Conservation (phyloP, 2,113 vertebrate genomes). For the Poecile atricapillus region DNA sequence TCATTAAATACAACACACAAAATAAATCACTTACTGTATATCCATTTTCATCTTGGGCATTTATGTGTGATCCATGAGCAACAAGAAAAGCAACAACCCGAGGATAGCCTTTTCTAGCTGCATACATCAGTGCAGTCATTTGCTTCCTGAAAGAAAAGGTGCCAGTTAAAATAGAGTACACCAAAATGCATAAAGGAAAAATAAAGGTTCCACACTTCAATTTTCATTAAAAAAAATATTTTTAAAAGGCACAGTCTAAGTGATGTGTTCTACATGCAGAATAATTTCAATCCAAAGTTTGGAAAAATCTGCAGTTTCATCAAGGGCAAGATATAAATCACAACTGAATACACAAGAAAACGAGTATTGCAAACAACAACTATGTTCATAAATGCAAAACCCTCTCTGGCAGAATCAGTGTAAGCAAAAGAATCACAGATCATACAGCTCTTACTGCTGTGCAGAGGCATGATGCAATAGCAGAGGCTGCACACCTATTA, state of each 20-base stretch:
- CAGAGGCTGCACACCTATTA: fast-evolving
- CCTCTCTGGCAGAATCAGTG: not conserved
- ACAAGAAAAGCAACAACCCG: constrained; percentile 85
- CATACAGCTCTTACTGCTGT: not conserved
- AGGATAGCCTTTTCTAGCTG: constrained; percentile 77
- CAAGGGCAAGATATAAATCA: not conserved
- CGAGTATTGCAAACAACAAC: not conserved
- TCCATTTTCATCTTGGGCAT: constrained; percentile 81
- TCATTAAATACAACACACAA: not conserved
- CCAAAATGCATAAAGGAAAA: not conserved
- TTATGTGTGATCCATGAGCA: constrained; percentile 81
- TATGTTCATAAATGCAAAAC: not conserved
- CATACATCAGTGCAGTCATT: constrained; percentile 89
- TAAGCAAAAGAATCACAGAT: not conserved
- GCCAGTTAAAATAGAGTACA: not conserved
- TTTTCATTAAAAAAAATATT: not conserved
- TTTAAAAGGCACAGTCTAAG: not conserved
- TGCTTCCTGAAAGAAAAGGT: constrained; percentile 69
- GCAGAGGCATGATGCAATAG: not conserved
- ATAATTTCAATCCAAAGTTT: not conserved
- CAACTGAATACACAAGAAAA: not conserved
- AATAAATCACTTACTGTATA: constrained; percentile 79
- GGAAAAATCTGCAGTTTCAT: not conserved
- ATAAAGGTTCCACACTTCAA: not conserved
- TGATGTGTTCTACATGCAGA: not conserved